Evolutionary conservation across 2,888 invertebrate genomes (phyloP), one percentile per base, ranked within the genome.

Genomic region (Embidobia sp.): DNA sequence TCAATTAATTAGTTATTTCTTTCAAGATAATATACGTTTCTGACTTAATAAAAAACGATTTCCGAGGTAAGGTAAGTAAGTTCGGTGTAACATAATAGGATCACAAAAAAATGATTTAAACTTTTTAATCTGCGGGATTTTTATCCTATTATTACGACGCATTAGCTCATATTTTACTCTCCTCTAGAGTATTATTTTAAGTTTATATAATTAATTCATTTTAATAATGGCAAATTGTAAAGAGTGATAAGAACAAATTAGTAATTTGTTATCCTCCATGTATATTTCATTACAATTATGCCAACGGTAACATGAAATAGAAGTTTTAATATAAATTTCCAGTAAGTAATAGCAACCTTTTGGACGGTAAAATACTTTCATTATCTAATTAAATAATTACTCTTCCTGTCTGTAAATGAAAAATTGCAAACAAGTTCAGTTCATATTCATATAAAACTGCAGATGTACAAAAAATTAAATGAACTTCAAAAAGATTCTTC

Each of bases 21-120:
- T 51, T 35, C 26, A 35, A 51, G 35, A 51, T 27, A 27, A 27
- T 51, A 19, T 26, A 51, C 35, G n/a, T 19, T 19, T 44, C 22
- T 57, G 44, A 57, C 57, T 42, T 42, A 31, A 42, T 44, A 37
- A 31, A 57, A 33, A 44, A 13, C 16, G 15, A 2, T 26, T 35
- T 29, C 19, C 31, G 10, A 22, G 27, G 31, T 2, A 22, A 33
- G 46, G 22, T 35, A 35, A 31, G 22, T 46, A 59, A 46, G 33
- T 59, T 33, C 33, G 8, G 11, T 22, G 35, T 27, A 48, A 48
- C 15, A 61, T 61, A 61, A 61, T 48, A 48, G 61, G 27, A 35
- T 48, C 35, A 35, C 13, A 46, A 11, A 35, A 46, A 26, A 61
- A 37, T 37, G 37, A 61, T 61, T 46, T 27, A 48, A 61, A 61